These are phyloP conservation scores for Perizoma affinitatum DNA, from an alignment of 2,888 invertebrate genomes.

Conservation along the genomic window DNA sequence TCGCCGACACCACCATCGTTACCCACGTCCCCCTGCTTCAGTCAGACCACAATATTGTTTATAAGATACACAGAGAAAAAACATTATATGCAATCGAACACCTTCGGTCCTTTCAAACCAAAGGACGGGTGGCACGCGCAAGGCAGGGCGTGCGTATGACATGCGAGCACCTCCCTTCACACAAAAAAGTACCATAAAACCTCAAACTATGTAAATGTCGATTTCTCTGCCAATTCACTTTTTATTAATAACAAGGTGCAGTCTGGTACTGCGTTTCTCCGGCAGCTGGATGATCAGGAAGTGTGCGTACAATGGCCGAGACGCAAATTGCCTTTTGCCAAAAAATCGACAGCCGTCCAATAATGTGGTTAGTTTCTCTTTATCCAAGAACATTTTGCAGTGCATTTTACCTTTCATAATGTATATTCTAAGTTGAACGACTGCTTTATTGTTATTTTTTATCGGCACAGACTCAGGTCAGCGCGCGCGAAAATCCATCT, in stretches of 20 bases:
- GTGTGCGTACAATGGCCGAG: constrained; percentile 59
- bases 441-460: constrained; percentile 66
- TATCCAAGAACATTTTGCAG: constrained; percentile 43
- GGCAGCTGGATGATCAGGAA: constrained; percentile 76
- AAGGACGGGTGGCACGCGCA: constrained; percentile 52
- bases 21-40: constrained; percentile 50
- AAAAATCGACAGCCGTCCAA: constrained; percentile 60
- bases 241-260: constrained; percentile 72
- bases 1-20: constrained; percentile 73
- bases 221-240: constrained; percentile 62
- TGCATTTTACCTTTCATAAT: constrained; percentile 52
- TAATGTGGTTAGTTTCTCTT: constrained; percentile 43
- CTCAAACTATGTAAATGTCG: constrained; percentile 63
- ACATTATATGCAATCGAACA: constrained; percentile 16
- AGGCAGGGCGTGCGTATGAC: constrained; percentile 52
- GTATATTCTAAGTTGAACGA: constrained; percentile 61
- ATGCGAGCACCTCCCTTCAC: constrained; percentile 49
- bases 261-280: constrained; percentile 65
- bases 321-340: constrained; percentile 65
- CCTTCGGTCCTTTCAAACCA: constrained; percentile 11
- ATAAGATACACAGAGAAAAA: constrained; percentile 6
- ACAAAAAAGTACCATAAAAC: constrained; percentile 64
- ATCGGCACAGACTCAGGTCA: constrained; percentile 47
- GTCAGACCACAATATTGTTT: constrained; percentile 36
- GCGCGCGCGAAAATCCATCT: constrained; percentile 50